These are phyloP conservation scores for Zoroaster sp. DNA, from an alignment of 53 echinoderm and acorn worm genomes.

Conservation along the genomic window DNA sequence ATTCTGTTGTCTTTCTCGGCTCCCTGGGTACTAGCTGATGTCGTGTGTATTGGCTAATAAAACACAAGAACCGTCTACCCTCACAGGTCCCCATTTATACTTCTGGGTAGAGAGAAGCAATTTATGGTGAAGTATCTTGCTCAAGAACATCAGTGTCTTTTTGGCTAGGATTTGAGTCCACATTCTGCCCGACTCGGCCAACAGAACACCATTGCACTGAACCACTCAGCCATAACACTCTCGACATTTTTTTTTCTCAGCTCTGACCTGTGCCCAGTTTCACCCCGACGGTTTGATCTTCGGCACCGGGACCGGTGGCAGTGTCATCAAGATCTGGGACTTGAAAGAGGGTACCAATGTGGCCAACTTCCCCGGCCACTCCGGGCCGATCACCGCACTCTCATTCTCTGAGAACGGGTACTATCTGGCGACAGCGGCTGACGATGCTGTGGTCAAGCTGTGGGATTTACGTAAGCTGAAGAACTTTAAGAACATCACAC, in stretches of 20 bases:
- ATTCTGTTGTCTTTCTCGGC: background rate
- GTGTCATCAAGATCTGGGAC: conserved; percentile 99
- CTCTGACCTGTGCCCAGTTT: conserved; percentile 96
- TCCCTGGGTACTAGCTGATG: too few relatives aligned
- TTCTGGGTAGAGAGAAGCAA: too few relatives aligned
- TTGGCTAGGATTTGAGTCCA: too few relatives aligned
- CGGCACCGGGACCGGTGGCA: conserved; percentile 96
- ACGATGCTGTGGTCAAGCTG: conserved; percentile 95
- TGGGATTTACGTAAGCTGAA: conserved; percentile 99
- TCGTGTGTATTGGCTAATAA: too few relatives aligned
- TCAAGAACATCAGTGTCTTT: too few relatives aligned
- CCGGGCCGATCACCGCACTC: conserved; percentile 97
- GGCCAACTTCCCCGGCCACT: conserved; percentile 98
- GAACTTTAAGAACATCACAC: conserved; percentile 97
- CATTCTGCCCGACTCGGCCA: too few relatives aligned
- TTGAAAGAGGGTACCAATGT: conserved; percentile 97
- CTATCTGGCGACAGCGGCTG: conserved; percentile 98
- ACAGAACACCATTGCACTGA: too few relatives aligned
- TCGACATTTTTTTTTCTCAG: conserved; percentile 61
- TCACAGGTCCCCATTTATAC: too few relatives aligned
- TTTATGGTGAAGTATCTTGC: too few relatives aligned
- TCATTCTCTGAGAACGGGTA: conserved; percentile 99
- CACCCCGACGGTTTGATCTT: conserved; percentile 99
- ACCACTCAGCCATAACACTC: too few relatives aligned
- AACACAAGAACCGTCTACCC: too few relatives aligned